Evolutionary conservation across 2,888 invertebrate genomes (phyloP).

Genomic region (Acronicta leporina): DNA sequence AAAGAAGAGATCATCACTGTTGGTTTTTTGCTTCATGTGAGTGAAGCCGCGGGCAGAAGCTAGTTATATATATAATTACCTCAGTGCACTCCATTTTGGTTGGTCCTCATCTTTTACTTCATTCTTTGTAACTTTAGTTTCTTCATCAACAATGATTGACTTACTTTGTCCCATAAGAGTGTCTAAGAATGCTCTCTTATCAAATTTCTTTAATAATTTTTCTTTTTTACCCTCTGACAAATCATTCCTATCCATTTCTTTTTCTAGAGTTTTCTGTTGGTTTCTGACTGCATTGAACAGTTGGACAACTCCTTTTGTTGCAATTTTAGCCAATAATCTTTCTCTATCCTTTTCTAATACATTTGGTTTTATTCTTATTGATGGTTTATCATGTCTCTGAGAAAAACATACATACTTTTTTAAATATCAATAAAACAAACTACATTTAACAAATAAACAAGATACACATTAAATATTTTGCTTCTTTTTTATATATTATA

Average conservation of each 20-base stretch:
- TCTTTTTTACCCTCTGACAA: conserved; percentile 94
- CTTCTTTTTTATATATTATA: too few species aligned
- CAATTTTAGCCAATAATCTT: conserved; percentile 93
- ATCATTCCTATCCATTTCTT: conserved; percentile 92
- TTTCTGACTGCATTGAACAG: conserved; percentile 96
- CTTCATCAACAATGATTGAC: conserved; percentile 86
- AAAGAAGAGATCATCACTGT: too few species aligned
- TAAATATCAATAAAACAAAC: too few species aligned
- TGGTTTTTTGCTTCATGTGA: too few species aligned
- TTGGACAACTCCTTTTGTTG: conserved; percentile 97
- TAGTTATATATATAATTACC: too few species aligned
- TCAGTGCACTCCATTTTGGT: conserved; percentile 90
- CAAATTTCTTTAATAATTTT: conserved; percentile 92
- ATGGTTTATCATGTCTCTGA: conserved; percentile 90
- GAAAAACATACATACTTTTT: conserved; percentile 55
- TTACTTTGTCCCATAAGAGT: conserved; percentile 93
- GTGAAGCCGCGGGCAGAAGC: too few species aligned
- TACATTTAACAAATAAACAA: too few species aligned
- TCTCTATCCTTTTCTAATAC: conserved; percentile 94
- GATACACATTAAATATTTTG: too few species aligned
- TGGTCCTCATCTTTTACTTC: conserved; percentile 79
- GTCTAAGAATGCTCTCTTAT: conserved; percentile 93
- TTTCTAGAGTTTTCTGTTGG: conserved; percentile 94
- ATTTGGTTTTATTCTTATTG: conserved; percentile 93
- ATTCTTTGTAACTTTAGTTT: conserved; percentile 74